phyloP scores from a whole-genome alignment of 2,888 invertebrate species.

The Sarcophaga caerulescens region DNA sequence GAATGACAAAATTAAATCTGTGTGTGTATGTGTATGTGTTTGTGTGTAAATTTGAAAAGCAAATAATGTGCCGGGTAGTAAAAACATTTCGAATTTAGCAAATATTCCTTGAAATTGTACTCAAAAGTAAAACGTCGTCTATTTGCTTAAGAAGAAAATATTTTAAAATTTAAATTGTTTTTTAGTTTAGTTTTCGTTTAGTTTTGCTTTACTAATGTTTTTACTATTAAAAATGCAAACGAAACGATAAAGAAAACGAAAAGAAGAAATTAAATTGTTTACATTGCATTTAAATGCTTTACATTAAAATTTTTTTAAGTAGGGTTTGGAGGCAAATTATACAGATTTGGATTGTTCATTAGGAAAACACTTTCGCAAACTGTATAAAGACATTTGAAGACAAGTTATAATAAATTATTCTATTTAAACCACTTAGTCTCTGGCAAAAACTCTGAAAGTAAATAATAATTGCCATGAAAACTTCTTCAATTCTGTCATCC shows the following conservation, averaged over 20 bases:
- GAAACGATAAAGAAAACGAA: not conserved
- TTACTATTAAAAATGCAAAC: not conserved
- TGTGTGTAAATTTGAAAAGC: not conserved
- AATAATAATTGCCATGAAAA: too few relatives aligned
- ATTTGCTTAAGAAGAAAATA: conserved; percentile 3
- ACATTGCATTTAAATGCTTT: not conserved
- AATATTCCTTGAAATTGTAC: not conserved
- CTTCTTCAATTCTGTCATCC: too few relatives aligned
- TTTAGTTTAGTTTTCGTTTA: not conserved
- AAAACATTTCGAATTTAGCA: not conserved
- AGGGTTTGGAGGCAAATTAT: not conserved
- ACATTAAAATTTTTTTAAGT: not conserved
- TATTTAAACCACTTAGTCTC: too few relatives aligned
- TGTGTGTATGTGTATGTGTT: not conserved
- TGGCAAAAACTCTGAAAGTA: too few relatives aligned
- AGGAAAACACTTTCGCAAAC: too few relatives aligned
- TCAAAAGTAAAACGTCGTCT: not conserved
- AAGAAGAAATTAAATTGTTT: not conserved
- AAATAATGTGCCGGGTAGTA: not conserved
- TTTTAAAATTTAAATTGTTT: conserved; percentile 13
- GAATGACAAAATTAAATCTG: not conserved
- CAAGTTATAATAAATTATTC: too few relatives aligned
- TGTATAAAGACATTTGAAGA: too few relatives aligned
- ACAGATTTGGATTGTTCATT: not conserved
- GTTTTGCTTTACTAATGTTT: not conserved